phyloP scores from a whole-genome alignment of 1,140 invertebrate genomes.

The Brachionus asplanchnoidis region DNA sequence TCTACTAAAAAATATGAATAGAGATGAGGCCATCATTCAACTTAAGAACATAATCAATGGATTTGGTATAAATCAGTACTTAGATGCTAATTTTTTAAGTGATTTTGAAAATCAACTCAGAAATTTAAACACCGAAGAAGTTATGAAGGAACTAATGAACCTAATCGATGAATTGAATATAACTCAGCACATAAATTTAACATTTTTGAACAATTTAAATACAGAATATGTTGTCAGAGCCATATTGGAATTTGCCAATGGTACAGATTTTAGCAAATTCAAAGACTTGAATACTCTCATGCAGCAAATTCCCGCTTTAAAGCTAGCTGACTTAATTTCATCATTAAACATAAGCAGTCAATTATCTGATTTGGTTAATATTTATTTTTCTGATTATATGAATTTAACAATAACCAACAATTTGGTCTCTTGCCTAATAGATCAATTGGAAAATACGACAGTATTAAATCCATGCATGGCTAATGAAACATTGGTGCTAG shows the following conservation, averaged over 20 bases:
- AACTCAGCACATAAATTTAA: neutral
- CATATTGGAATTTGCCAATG: neutral
- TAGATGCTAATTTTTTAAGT: no score
- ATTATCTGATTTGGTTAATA: neutral
- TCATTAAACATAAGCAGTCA: neutral
- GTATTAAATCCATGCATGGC: neutral
- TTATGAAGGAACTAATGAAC: neutral
- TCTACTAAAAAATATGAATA: neutral
- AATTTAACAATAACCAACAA: neutral
- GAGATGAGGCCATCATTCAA: neutral
- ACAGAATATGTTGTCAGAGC: neutral
- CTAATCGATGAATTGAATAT: neutral
- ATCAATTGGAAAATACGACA: neutral
- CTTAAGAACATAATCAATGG: neutral
- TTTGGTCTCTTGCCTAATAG: neutral
- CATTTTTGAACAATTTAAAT: neutral
- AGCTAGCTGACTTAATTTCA: neutral
- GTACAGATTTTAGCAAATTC: neutral
- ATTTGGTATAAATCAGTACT: no score
- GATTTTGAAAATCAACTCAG: neutral
- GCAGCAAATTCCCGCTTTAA: neutral
- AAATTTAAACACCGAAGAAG: neutral
- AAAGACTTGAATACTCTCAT: neutral
- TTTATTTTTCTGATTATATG: neutral
- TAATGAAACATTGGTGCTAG: neutral